Evolutionary conservation across 2,113 vertebrate genomes (phyloP).

Genomic region (Mirza zaza): DNA sequence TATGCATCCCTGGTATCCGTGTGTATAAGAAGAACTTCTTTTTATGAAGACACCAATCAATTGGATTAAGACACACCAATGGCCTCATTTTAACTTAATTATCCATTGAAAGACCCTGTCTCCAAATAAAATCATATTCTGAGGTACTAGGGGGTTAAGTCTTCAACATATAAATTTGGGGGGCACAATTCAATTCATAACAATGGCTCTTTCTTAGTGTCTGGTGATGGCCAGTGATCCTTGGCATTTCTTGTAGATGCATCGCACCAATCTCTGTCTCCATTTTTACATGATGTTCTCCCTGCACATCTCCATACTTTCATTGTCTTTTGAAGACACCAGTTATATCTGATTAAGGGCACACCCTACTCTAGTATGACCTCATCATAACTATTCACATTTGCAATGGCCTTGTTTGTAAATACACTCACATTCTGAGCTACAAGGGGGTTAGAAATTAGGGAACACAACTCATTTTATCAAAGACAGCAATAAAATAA

Average conservation of each 20-base stretch:
- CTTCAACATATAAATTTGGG: neutral
- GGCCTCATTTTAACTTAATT: neutral
- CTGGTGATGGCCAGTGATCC: neutral
- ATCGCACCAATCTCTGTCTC: neutral
- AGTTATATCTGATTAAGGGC: neutral
- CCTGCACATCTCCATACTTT: neutral
- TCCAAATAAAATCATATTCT: neutral
- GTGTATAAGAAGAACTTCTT: neutral
- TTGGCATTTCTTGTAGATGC: neutral
- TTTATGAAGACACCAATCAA: neutral
- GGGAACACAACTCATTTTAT: neutral
- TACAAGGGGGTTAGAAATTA: neutral
- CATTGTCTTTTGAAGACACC: neutral
- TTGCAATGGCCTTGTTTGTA: neutral
- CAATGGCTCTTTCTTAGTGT: neutral
- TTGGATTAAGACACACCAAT: neutral
- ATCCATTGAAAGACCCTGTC: neutral
- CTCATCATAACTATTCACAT: neutral
- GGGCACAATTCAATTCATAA: neutral
- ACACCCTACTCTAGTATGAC: neutral
- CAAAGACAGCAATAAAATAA: neutral
- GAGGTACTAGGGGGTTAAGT: too few species aligned
- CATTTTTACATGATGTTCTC: neutral
- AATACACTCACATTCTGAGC: neutral
- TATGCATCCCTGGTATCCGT: too few species aligned